phyloP scores from a whole-genome alignment of 2,888 invertebrate genomes.

The Cartodere bifasciata region DNA sequence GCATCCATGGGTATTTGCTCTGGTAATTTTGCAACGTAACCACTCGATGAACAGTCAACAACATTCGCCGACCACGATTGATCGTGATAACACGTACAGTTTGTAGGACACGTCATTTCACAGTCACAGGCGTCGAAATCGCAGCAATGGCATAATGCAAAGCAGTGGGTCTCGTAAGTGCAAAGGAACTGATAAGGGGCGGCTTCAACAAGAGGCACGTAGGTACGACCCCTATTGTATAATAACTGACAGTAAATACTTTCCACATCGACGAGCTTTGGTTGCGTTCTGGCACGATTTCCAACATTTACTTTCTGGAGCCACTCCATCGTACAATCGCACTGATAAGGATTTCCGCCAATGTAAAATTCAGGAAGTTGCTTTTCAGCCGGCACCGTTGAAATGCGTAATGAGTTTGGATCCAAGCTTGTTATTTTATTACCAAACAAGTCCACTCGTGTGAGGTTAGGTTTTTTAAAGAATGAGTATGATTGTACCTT shows the following conservation, averaged over 20 bases:
- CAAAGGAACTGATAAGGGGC: constrained; percentile 74
- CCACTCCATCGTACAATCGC: constrained; percentile 89
- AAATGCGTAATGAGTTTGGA: constrained; percentile 63
- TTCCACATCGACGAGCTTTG: constrained; percentile 69
- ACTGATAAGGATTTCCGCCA: constrained; percentile 74
- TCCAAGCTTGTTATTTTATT: constrained; percentile 67
- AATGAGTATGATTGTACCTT: constrained; percentile 79
- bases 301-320: constrained; percentile 66
- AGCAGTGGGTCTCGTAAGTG: constrained; percentile 74
- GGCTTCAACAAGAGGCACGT: constrained; percentile 64
- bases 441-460: constrained; percentile 67
- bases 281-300: constrained; percentile 64
- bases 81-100: constrained; percentile 82
- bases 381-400: constrained; percentile 58
- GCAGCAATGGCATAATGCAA: constrained; percentile 79
- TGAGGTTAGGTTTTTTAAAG: constrained; percentile 74
- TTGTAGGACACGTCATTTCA: constrained; percentile 80
- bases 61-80: constrained; percentile 78
- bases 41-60: constrained; percentile 65
- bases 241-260: constrained; percentile 70
- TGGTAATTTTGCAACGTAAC: constrained; percentile 56
- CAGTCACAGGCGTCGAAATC: constrained; percentile 88
- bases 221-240: constrained; percentile 61
- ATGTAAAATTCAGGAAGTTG: constrained; percentile 71
- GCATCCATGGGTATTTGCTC: constrained; percentile 84